Evolutionary conservation across 2,797 vertebrate genomes (phyloP).

Genomic region (Trematomus bernacchii): DNA sequence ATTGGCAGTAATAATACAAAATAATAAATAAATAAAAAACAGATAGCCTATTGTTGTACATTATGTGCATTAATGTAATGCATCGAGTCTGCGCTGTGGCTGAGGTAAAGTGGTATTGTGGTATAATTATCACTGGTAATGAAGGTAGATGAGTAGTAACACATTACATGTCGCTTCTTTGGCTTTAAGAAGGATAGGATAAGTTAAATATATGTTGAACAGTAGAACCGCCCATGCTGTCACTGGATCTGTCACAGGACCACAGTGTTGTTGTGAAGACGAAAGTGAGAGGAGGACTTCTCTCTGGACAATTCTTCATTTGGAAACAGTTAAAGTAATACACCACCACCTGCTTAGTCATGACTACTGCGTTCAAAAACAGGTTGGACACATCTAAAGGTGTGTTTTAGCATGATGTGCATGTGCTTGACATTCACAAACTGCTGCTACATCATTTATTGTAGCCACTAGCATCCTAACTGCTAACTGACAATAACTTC

Average conservation of each 20-base stretch:
- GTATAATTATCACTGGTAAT: too few species aligned
- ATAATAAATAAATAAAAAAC: too few species aligned
- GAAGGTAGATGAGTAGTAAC: too few species aligned
- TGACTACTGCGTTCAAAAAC: conserved; percentile 92
- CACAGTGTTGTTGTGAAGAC: conserved; percentile 44
- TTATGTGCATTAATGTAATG: too few species aligned
- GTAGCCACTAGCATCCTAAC: conserved; percentile 20
- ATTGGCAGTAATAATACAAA: too few species aligned
- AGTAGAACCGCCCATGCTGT: too few species aligned
- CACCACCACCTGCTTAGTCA: conserved; percentile 75
- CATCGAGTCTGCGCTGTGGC: too few species aligned
- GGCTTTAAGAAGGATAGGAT: too few species aligned
- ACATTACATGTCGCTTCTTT: too few species aligned
- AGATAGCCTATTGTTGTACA: too few species aligned
- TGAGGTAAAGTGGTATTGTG: too few species aligned
- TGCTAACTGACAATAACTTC: conserved; percentile 14
- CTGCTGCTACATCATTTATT: neutral
- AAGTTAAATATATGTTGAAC: too few species aligned
- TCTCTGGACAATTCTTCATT: conserved; percentile 37
- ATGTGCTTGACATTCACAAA: neutral
- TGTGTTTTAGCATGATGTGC: neutral
- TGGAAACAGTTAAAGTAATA: conserved; percentile 38
- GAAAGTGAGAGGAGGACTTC: conserved; percentile 67
- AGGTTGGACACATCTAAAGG: conserved; percentile 80
- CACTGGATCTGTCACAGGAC: neutral